Base-by-base conservation (phyloP, 2,113 vertebrate species). In the Hydropotes inermis region DNA sequence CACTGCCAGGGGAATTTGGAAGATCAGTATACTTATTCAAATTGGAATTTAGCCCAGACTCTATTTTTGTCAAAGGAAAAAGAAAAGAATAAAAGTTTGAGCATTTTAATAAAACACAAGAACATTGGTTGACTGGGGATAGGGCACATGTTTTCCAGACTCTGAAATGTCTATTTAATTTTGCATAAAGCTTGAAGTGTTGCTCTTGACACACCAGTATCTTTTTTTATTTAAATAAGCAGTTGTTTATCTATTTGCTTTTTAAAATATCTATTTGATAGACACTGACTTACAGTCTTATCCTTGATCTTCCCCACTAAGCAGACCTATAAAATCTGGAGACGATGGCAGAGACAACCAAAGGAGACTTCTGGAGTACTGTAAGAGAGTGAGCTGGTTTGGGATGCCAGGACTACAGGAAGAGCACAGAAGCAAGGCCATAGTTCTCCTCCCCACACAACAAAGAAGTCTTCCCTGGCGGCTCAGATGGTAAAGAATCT, bases 101-200 rank as follows among this genome's bases (percentile, higher is more conserved):
- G 50, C 4, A 84, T 95, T 91, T 97, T 93, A 67, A 67, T 89
- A 89, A 96, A 97, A 55, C 15, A 67, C 2, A 87, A 89, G 74
- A 70, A 87, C 52, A 70, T 39, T 85, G 58, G 52, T 85, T 97
- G 25, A 52, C 12, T 97, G 54, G n/a, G 16, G 21, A 78, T 64
- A 36, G 33, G 16, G 47, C 14, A 61, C 61, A 60, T 19, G 84
- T 79, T 86, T 84, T 88, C 36, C 76, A 84, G 43, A 12, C 30
- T 79, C 88, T 57, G 47, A 89, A 43, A 92, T 86, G 67, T 95
- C 43, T 82, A 25, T 67, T 88, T 1, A 33, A 12, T 54, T 47
- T 60, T 86, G 17, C 30, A 47, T 12, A 86, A 88, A 94, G n/a
- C 1, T 39, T 67, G 33, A 70, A 45, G 27, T 16, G 28, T n/a